Percentiles rank a stretch among this genome's conserved stretches.
Evolutionary conservation across 2,113 vertebrate species (phyloP).

Genomic region (Mesitornis unicolor): DNA sequence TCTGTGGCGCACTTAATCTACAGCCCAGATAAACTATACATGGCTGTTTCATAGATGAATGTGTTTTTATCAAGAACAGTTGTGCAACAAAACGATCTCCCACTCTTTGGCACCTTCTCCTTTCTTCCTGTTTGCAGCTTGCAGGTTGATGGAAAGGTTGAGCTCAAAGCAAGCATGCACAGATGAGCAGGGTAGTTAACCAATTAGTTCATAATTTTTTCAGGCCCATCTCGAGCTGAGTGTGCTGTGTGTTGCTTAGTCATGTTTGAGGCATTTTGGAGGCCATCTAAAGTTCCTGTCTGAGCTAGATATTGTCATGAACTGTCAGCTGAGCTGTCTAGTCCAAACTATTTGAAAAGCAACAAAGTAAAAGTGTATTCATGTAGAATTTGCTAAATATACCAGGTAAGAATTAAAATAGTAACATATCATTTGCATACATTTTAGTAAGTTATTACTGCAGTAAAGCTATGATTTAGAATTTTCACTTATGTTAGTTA

Average conservation of each 20-base stretch:
- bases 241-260: neutral
- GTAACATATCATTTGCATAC: accelerated
- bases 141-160: neutral
- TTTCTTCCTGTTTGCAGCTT: neutral
- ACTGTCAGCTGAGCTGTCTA: neutral
- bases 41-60: accelerated
- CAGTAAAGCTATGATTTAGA: neutral
- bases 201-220: neutral
- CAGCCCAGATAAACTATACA: accelerated
- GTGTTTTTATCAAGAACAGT: accelerated
- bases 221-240: neutral
- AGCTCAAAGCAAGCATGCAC: neutral
- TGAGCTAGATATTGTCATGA: neutral
- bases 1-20: neutral
- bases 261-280: neutral
- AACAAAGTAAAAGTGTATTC: neutral
- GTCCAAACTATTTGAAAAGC: neutral
- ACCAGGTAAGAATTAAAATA: accelerated
- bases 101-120: accelerated
- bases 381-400: neutral
- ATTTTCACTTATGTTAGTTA: neutral
- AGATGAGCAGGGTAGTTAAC: neutral
- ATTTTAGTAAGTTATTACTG: neutral
- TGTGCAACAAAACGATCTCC: accelerated
- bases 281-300: neutral